Base-by-base conservation (phyloP, 2,113 vertebrate species). In the Benitochromis conjunctus region DNA sequence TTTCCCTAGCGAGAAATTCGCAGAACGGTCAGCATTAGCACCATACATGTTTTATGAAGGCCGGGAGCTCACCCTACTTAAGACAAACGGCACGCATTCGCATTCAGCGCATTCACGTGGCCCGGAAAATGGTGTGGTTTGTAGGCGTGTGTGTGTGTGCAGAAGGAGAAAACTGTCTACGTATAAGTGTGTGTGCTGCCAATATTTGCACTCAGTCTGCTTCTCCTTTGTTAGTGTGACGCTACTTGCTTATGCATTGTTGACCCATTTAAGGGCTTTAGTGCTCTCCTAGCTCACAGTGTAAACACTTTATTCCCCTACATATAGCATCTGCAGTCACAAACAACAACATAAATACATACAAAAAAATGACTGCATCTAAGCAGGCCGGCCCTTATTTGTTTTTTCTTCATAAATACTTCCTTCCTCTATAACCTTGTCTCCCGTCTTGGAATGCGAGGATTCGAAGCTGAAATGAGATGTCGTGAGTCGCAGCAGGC, bases 261-360 rank as follows among this genome's bases (percentile, higher is more conserved):
- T 95, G 94, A 95, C 90, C 95, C 90, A 94, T 94, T 95, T 94
- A 91, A 84, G 57, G 83, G 89, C 62, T 62, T 83, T 56, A 56
- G 82, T n/a, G 18, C 38, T 57, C 81, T 80, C 53, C 24, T 6
- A 24, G 46, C 81, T 86, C 79, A 43, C 79, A 51, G 46, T 51
- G 26, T 31, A 76, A 76, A 76, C 69, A 76, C n/a, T 86, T 87
- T 83, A 77, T 83, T 86, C 58, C 46, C 51, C 53, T 31, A 57
- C 54, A 41, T 38, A 14, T 9, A 46, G 41, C 51, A 58, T 31
- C 55, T 60, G 57, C 62, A 84, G 14, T 34, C 31, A 38, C 69
- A 76, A 48, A 51, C n/a, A 43, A 43, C 2, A 55, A 48, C 14
- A 71, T 18, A 71, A 46, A 46, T 64, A 21, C 21, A 21, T 38